Evolutionary conservation across 2,797 vertebrate species (phyloP), one percentile per base, ranked within the genome.

Genomic region (Vultur gryphus): DNA sequence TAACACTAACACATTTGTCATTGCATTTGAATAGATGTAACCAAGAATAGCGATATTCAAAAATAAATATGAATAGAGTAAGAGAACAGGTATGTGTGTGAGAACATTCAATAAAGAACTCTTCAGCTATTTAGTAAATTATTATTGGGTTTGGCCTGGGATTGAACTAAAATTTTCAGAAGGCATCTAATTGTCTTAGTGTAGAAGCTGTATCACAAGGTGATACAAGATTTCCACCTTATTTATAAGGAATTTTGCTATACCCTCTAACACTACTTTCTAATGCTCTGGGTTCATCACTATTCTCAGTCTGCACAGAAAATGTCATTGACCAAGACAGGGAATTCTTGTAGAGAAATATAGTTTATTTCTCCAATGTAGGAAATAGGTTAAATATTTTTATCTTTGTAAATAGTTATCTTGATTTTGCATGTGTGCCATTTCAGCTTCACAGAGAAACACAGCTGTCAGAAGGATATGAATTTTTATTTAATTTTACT

Each of bases 401-500:
- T 62, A 23, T 84, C 13, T 83, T 62, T 82, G 4, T 23, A 57
- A 87, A 72, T 26, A 72, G 19, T 31, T 55, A 16, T 29, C 26
- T 87, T 72, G 11, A 25, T 87, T 84, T 69, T 82, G 18, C 25
- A 55, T 15, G 19, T 55, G 4, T 84, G 29, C 19, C 18, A 49
- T 6, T 84, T 49, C 26, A 79, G 28, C 10, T 85, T 64, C 8
- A 59, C 25, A 72, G 66, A 78, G 69, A 87, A 84, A n/a, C 25
- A 48, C 7, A 81, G 17, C 43, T 78, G 4, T 24, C 31, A 87
- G n/a, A 76, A 66, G 24, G 69, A 14, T 12, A 35, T 9, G 35
- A 93, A 33, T 5, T 77, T 77, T 90, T 85, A 94, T 91, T 96
- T 95, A 20, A 91, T 91, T 86, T 85, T 89, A 89, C 70, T 87